Evolutionary conservation across 2,797 vertebrate species (phyloP), one percentile per base, ranked within the genome.

Genomic region (Xiphorhynchus erythropygius): DNA sequence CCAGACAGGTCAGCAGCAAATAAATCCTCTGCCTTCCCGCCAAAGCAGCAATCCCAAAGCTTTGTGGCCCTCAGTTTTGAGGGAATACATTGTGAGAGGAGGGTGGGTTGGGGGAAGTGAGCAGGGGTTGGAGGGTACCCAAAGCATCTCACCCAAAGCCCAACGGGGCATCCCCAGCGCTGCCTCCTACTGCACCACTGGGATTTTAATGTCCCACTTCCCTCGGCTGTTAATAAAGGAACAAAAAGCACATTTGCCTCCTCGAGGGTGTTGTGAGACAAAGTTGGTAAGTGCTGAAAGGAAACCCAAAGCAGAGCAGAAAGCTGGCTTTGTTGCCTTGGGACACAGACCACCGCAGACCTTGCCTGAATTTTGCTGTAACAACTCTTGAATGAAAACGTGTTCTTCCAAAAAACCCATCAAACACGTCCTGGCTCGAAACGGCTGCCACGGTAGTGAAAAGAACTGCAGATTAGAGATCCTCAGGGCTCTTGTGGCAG

Each of bases 261-360:
- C 77, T 87, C 83, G 25, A 57, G 77, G 74, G 83, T 95, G 92
- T 89, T 95, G 92, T 90, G 84, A 95, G 93, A 95, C 90, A 87
- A 95, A 93, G 92, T 93, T 95, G 93, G 74, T 81, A 76, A 91
- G 90, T 92, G 50, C 90, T 96, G 85, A 95, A 95, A 97, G 93
- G 86, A 91, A 88, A 88, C 57, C 67, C 74, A 84, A 75, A 86
- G 30, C 5, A 1, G 39, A 90, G 86, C 83, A 95, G 92, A 96
- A 96, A 96, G 95, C 84, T 35, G 69, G 80, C 95, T 94, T 96
- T 92, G 93, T 92, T 91, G 87, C 73, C 37, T 83, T 87, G 30
- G 13, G 87, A 94, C 53, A 74, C 83, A 86, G 92, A 79, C 67
- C 75, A 78, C 80, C 3, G 2, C 89, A 92, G 87, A 87, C 68